Base-by-base conservation (phyloP, 1,140 invertebrate genomes). In the Trichonephila clavipes region DNA sequence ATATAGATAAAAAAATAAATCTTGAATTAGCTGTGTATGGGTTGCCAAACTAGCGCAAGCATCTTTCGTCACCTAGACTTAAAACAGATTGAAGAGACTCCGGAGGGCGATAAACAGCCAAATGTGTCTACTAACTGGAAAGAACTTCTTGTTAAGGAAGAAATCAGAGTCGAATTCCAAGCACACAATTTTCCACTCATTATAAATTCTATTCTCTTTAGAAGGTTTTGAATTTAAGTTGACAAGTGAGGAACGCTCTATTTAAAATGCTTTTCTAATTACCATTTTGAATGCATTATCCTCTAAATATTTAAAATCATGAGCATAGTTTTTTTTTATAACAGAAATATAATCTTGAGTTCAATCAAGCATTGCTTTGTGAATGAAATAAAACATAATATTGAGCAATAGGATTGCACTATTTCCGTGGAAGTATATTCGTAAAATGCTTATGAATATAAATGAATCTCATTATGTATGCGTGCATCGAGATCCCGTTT, bases 1-100 rank as follows among this genome's bases (percentile, higher is more conserved):
- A 72, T 81, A 81, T 59, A 61, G 89, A 77, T 77, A 81, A 77
- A 93, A 92, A 88, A 93, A 93, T 93, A 93, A 93, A 93, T 93
- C 92, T 88, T n/a, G 92, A 93, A 93, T 93, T 93, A 93, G 92
- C 92, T 51, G 64, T 18, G 85, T 58, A 44, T 87, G 92, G 92
- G 92, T 93, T 93, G 64, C 92, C 86, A 88, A 88, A 62, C 92
- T 58, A 92, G 83, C 8, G 28, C 86, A 64, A 69, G 28, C n/a
- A 92, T 92, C 92, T 93, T 93, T 93, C 86, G 86, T 62, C 85
- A 93, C 92, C 85, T 93, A 59, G 10, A n/a, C 12, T 16, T 7
- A 59, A 85, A 58, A 61, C 83, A n/a, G 58, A 85, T 85, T 61
- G 83, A 28, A 19, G 0, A n/a, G 83, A 28, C 21, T 14, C 21